Evolutionary conservation across 2,113 vertebrate genomes (phyloP).

Genomic region (Aleadryas rufinucha): DNA sequence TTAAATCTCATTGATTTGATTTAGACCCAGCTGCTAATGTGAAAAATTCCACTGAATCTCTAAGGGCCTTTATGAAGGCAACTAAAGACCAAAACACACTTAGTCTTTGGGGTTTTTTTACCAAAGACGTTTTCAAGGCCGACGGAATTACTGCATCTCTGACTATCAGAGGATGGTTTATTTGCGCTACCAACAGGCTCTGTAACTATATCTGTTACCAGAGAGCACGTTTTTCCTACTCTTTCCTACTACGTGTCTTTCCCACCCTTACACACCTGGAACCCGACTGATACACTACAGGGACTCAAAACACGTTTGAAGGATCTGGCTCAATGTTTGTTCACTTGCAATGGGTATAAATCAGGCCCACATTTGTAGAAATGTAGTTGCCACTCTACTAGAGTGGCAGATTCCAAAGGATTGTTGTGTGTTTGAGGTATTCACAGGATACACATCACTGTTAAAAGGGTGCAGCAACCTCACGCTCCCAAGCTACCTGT

Average conservation of each 20-base stretch:
- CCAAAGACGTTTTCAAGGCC: background rate
- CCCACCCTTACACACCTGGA: background rate
- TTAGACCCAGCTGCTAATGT: background rate
- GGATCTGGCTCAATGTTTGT: background rate
- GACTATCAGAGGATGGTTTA: background rate
- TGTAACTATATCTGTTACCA: rapidly evolving
- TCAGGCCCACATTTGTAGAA: background rate
- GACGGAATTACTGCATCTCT: background rate
- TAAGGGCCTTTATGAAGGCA: background rate
- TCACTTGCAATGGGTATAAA: background rate
- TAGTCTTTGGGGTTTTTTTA: background rate
- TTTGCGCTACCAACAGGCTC: background rate
- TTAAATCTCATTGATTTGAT: background rate
- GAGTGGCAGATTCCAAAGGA: background rate
- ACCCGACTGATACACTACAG: background rate
- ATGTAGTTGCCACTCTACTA: background rate
- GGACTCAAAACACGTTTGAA: background rate
- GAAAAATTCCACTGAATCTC: background rate
- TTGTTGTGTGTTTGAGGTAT: background rate
- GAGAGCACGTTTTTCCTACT: background rate
- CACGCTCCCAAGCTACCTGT: background rate
- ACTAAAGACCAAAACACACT: background rate
- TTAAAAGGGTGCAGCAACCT: background rate
- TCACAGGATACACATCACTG: background rate
- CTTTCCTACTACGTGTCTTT: background rate